phyloP scores from a whole-genome alignment of 2,797 vertebrate species.

The Orientallactaga sibirica region DNA sequence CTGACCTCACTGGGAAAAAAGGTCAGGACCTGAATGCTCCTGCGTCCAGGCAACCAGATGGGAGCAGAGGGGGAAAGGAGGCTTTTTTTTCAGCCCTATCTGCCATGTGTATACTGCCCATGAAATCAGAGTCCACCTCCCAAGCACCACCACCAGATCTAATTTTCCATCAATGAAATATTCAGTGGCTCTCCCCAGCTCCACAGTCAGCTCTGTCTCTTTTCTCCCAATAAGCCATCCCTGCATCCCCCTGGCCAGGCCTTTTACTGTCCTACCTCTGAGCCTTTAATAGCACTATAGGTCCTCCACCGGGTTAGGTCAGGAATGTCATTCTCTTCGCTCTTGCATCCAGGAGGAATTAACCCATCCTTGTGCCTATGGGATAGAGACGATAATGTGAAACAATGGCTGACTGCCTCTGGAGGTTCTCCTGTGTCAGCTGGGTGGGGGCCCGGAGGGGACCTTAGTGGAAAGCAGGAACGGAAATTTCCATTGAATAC shows the following conservation, averaged over 20 bases:
- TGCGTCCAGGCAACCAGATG: neutral
- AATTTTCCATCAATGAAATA: slow-evolving; percentile 82
- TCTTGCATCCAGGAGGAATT: neutral
- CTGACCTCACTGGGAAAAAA: neutral
- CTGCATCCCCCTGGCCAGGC: neutral
- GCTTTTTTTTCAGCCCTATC: neutral
- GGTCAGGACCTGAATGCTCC: neutral
- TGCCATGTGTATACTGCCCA: slow-evolving; percentile 37
- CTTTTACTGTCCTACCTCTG: neutral
- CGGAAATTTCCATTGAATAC: slow-evolving; percentile 29
- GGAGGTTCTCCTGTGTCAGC: neutral
- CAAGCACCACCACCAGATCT: slow-evolving; percentile 19
- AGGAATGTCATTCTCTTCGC: neutral
- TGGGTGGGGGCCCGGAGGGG: neutral
- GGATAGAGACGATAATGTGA: neutral
- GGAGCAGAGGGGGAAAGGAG: neutral
- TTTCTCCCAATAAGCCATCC: neutral
- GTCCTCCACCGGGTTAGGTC: neutral
- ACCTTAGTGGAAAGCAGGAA: slow-evolving; percentile 16
- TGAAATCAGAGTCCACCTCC: slow-evolving; percentile 74
- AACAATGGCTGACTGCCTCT: neutral
- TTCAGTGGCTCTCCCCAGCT: slow-evolving; percentile 60
- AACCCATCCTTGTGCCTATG: neutral
- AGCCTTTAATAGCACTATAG: neutral
- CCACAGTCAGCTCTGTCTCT: neutral